phyloP scores from a whole-genome alignment of 1,140 invertebrate species.

The Diprion similis region DNA sequence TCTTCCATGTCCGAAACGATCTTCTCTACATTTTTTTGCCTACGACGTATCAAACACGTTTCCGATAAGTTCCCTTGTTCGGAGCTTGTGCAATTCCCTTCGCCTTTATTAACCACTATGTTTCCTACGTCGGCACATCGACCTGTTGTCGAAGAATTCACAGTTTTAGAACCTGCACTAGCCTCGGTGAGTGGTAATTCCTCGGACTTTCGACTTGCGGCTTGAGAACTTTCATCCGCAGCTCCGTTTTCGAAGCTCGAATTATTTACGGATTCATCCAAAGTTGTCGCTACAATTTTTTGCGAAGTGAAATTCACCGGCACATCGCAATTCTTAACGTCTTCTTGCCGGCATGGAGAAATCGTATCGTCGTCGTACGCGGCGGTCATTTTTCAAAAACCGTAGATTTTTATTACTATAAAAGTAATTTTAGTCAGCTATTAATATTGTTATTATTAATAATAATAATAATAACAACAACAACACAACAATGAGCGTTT shows the following conservation, averaged over 20 bases:
- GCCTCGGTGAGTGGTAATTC: neutral
- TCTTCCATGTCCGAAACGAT: neutral
- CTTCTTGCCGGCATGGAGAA: neutral
- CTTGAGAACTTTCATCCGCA: neutral
- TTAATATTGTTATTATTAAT: too few relatives aligned
- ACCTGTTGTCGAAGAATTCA: neutral
- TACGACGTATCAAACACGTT: neutral
- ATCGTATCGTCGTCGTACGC: neutral
- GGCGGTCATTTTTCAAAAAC: neutral
- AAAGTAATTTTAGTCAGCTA: neutral
- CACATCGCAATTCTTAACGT: neutral
- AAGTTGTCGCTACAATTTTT: neutral
- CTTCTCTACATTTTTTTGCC: neutral
- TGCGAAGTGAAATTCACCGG: neutral
- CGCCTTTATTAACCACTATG: neutral
- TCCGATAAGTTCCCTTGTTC: neutral
- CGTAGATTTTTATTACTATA: neutral
- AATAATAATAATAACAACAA: too few relatives aligned
- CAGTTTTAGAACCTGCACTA: neutral
- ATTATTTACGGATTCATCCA: neutral
- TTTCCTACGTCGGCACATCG: neutral
- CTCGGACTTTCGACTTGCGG: neutral
- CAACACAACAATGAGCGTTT: too few relatives aligned
- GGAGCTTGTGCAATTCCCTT: conserved; percentile 1
- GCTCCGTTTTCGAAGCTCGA: neutral